These are phyloP conservation scores for Brachystomella parvula DNA, from an alignment of 1,140 invertebrate species.

Conservation along the genomic window DNA sequence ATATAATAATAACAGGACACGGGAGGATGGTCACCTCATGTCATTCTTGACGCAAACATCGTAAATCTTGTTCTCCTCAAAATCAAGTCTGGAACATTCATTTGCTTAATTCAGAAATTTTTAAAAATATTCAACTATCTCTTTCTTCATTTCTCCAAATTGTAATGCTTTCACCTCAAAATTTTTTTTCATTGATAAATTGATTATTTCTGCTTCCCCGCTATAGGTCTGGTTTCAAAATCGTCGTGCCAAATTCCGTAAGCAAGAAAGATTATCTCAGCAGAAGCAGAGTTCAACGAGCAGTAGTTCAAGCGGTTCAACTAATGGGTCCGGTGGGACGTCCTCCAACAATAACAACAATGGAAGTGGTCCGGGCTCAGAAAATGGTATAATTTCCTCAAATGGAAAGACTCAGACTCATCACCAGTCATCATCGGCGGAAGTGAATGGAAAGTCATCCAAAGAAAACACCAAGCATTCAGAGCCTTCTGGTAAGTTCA, in stretches of 20 bases:
- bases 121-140: conserved; percentile 28
- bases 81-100: too few species aligned
- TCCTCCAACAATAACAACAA: conserved; percentile 12
- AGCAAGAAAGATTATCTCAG: conserved; percentile 77
- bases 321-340: conserved; percentile 23
- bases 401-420: conserved; percentile 28
- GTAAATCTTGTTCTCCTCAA: not conserved
- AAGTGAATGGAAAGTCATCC: conserved; percentile 34
- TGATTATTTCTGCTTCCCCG: too few species aligned
- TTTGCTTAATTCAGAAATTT: too few species aligned
- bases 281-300: conserved; percentile 51
- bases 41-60: conserved; percentile 4
- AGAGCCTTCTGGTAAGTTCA: conserved; percentile 32
- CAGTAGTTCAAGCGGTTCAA: conserved; percentile 34
- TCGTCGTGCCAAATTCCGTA: conserved; percentile 80
- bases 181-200: not conserved
- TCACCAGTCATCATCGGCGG: too few species aligned
- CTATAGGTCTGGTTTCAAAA: conserved; percentile 91
- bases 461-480: conserved; percentile 34
- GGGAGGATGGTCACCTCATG: not conserved
- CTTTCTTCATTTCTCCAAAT: too few species aligned
- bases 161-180: not conserved
- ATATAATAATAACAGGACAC: not conserved
- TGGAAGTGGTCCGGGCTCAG: conserved; percentile 15
- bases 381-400: conserved; percentile 33